phyloP scores from a whole-genome alignment of 1,140 invertebrate genomes.

The Pachypsylla venusta region DNA sequence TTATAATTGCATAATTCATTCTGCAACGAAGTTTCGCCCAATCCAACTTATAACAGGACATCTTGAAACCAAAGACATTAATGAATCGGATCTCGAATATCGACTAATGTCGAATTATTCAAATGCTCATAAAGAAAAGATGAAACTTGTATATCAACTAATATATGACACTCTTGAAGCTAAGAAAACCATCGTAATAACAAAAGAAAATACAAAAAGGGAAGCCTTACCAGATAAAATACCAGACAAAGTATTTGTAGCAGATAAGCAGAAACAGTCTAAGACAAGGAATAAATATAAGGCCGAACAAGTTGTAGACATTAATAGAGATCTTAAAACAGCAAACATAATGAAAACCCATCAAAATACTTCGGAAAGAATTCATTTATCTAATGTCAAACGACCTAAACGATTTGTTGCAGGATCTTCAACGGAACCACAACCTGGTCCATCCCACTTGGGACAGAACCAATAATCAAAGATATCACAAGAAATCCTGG shows the following conservation, averaged over 20 bases:
- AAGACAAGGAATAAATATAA: not conserved
- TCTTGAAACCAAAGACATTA: constrained; percentile 5
- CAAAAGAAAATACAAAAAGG: constrained; percentile 11
- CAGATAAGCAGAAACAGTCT: constrained; percentile 1
- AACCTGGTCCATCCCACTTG: too few species aligned
- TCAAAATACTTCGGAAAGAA: not conserved
- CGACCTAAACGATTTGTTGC: too few species aligned
- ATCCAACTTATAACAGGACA: constrained; percentile 7
- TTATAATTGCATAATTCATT: not conserved
- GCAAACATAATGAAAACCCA: not conserved
- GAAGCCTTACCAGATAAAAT: constrained; percentile 4
- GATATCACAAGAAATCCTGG: too few species aligned
- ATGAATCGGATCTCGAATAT: too few species aligned
- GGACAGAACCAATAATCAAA: too few species aligned
- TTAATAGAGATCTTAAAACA: not conserved
- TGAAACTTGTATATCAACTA: not conserved
- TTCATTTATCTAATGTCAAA: not conserved
- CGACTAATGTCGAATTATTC: not conserved
- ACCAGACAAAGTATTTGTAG: not conserved
- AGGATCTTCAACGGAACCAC: too few species aligned
- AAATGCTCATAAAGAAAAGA: not conserved
- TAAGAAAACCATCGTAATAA: not conserved
- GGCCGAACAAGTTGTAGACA: not conserved
- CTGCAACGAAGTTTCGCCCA: not conserved
- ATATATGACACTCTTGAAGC: not conserved